phyloP scores from a whole-genome alignment of 2,888 invertebrate species.

The Strigamia crassipes region DNA sequence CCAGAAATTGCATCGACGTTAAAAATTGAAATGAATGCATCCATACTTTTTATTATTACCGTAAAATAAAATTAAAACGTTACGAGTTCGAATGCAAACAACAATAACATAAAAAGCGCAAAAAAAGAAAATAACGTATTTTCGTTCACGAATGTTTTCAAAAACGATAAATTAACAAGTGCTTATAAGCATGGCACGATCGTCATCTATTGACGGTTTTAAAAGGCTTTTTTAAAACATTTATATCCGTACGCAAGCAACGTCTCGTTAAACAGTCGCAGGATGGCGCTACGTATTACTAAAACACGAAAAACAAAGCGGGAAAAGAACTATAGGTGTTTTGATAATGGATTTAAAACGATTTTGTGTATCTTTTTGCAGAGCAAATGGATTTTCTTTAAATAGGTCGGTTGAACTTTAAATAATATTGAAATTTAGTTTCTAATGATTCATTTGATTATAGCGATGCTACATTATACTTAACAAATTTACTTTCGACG shows the following conservation, averaged over 20 bases:
- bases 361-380: not conserved
- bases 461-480: not conserved
- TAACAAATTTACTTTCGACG: not conserved
- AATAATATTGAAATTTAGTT: not conserved
- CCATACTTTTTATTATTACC: too few relatives aligned
- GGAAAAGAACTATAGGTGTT: not conserved
- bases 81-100: too few relatives aligned
- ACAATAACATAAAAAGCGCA: too few relatives aligned
- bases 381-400: not conserved
- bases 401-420: not conserved
- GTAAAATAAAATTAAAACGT: too few relatives aligned
- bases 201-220: not conserved
- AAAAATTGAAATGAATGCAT: too few relatives aligned
- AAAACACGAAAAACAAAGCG: not conserved
- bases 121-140: too few relatives aligned
- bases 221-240: not conserved
- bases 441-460: too few relatives aligned
- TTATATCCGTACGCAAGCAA: too few relatives aligned
- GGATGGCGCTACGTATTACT: not conserved
- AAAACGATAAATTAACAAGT: too few relatives aligned
- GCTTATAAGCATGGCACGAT: not conserved
- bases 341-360: conserved; percentile 1
- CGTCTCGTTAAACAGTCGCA: not conserved
- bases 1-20: too few relatives aligned
- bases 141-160: too few relatives aligned